phyloP scores from a whole-genome alignment of 2,797 vertebrate species.

The Anisognathus igniventris region DNA sequence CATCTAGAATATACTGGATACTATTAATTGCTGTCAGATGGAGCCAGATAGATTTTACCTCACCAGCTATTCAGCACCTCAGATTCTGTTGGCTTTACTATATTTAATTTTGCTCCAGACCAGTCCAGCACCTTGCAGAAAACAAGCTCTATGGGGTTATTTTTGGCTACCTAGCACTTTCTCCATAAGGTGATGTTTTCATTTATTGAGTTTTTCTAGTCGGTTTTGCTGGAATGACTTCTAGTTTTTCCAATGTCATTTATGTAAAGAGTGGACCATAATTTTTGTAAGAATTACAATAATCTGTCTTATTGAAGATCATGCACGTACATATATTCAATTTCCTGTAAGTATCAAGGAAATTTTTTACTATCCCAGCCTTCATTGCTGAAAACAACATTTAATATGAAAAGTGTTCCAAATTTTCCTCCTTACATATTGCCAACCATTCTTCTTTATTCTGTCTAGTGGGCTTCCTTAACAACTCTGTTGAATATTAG shows the following conservation, averaged over 20 bases:
- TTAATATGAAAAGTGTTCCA: background rate
- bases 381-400: background rate
- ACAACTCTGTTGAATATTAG: background rate
- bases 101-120: background rate
- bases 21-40: background rate
- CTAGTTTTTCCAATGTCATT: background rate
- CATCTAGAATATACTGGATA: background rate
- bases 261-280: background rate
- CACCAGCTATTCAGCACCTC: background rate
- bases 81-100: background rate
- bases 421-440: background rate
- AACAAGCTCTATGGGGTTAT: background rate
- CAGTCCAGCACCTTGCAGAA: background rate
- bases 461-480: background rate
- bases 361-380: background rate
- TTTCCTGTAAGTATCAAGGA: background rate
- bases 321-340: background rate
- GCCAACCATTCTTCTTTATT: background rate
- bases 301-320: background rate
- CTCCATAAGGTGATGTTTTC: background rate
- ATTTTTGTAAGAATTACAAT: slow-evolving; percentile 10
- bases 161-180: background rate
- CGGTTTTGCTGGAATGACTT: background rate
- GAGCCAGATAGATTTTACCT: background rate
- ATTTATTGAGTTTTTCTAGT: background rate